These are phyloP conservation scores for Enteromius viviparus DNA, from an alignment of 2,797 vertebrate species.

Conservation along the genomic window DNA sequence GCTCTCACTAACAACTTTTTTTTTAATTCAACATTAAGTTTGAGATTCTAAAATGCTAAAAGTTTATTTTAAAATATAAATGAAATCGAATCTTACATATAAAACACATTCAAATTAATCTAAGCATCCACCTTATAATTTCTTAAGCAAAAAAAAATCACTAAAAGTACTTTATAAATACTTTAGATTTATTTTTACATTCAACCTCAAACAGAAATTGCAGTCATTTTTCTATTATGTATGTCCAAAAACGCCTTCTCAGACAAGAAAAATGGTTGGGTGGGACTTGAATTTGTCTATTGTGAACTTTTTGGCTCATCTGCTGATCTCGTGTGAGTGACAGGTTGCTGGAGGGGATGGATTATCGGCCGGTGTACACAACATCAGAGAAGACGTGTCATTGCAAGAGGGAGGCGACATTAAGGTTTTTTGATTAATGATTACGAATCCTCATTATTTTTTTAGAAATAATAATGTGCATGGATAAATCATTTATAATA, in stretches of 20 bases:
- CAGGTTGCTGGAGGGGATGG: constrained; percentile 3
- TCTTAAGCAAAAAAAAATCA: not conserved
- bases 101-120: not conserved
- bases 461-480: not conserved
- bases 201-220: not conserved
- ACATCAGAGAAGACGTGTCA: not conserved
- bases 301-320: not conserved
- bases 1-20: not conserved
- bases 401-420: not conserved
- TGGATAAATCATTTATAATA: too few relatives aligned
- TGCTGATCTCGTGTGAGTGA: constrained; percentile 23
- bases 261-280: not conserved
- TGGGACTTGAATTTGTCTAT: not conserved
- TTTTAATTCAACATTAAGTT: not conserved
- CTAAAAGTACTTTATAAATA: not conserved
- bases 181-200: not conserved
- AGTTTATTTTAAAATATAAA: not conserved
- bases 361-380: not conserved
- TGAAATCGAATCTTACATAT: not conserved
- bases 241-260: not conserved
- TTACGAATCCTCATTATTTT: not conserved
- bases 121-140: not conserved
- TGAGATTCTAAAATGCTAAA: not conserved
- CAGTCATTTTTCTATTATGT: not conserved
- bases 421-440: not conserved